These are phyloP conservation scores for Podilymbus podiceps DNA, from an alignment of 2,113 vertebrate genomes.

Conservation along the genomic window DNA sequence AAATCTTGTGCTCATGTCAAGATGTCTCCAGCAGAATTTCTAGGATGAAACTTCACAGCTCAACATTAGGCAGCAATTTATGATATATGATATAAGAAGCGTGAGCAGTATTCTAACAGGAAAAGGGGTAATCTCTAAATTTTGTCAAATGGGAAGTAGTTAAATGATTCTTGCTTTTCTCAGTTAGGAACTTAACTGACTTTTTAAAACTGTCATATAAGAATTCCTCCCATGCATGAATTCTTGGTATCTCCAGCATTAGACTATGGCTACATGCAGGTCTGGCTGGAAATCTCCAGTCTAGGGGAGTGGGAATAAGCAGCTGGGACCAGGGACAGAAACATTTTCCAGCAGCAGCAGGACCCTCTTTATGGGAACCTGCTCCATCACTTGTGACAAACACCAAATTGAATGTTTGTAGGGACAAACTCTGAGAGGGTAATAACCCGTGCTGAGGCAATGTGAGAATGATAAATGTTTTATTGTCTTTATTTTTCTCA, in stretches of 20 bases:
- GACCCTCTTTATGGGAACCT: slow-evolving; percentile 28
- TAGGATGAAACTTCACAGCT: slow-evolving; percentile 16
- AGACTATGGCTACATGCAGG: neutral
- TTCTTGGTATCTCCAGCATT: neutral
- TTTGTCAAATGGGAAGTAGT: neutral
- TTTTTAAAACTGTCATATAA: neutral
- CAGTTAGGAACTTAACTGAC: neutral
- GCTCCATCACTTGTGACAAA: slow-evolving; percentile 50
- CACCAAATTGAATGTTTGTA: slow-evolving; percentile 43
- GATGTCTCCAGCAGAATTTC: slow-evolving; percentile 17
- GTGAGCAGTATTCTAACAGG: neutral
- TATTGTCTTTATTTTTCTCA: slow-evolving; percentile 57
- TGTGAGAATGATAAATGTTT: slow-evolving; percentile 50
- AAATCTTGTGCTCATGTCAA: slow-evolving; percentile 34
- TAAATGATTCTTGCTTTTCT: neutral
- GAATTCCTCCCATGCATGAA: neutral
- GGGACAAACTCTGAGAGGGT: slow-evolving; percentile 30
- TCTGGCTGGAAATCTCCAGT: neutral
- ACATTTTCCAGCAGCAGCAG: neutral
- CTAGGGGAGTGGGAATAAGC: neutral
- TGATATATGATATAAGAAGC: neutral
- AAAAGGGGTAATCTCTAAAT: neutral
- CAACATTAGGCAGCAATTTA: slow-evolving; percentile 19
- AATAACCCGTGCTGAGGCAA: slow-evolving; percentile 30
- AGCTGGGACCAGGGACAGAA: neutral